A percentile compares a stretch with the other conserved stretches of the same genome.
Conservation (phyloP, 2,113 vertebrate species). For the Onychorhynchus coronatus region DNA sequence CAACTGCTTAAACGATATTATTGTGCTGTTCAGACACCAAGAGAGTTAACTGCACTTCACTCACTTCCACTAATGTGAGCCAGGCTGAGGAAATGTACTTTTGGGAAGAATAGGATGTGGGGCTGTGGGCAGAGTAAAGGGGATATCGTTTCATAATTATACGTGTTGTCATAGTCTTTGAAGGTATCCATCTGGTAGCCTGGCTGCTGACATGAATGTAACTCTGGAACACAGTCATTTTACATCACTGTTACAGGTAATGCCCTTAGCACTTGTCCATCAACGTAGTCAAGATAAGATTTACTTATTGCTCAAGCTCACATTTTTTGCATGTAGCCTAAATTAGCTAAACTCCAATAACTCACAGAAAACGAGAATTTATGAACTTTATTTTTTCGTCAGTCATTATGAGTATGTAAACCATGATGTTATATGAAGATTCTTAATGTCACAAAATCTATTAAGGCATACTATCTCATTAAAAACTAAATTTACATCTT, state of each 20-base stretch:
- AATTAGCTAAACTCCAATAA: not conserved
- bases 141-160: not conserved
- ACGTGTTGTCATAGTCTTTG: not conserved
- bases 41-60: not conserved
- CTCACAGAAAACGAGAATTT: not conserved
- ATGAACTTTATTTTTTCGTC: not conserved
- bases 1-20: not conserved
- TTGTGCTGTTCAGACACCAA: not conserved
- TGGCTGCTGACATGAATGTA: not conserved
- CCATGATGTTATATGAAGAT: not conserved
- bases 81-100: not conserved
- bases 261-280: not conserved
- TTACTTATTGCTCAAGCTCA: not conserved
- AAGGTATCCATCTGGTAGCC: not conserved
- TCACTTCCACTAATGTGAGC: not conserved
- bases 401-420: not conserved
- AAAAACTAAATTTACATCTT: not conserved
- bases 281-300: not conserved
- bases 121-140: not conserved
- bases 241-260: not conserved
- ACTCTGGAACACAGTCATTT: not conserved
- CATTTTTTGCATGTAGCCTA: not conserved
- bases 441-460: not conserved
- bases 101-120: not conserved
- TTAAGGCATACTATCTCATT: not conserved